These are phyloP conservation scores for Agriopis leucophaearia DNA, from an alignment of 2,888 invertebrate genomes.

Conservation along the genomic window DNA sequence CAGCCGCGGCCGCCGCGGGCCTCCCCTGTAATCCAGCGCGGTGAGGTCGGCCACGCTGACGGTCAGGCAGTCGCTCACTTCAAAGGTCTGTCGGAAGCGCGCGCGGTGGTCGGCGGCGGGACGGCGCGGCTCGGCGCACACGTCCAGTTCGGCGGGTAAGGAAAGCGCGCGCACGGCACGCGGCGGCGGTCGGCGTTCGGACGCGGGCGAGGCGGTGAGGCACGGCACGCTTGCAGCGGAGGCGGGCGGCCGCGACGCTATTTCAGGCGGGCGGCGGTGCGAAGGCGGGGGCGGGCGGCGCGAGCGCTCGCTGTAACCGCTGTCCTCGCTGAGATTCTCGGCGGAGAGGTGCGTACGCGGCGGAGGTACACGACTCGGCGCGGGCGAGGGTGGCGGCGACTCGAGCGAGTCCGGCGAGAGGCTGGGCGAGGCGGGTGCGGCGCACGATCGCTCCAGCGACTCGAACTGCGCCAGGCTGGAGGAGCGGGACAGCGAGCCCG, in stretches of 20 bases:
- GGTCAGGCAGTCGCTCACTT: slow-evolving; percentile 82
- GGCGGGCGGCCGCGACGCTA: slow-evolving; percentile 65
- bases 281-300: slow-evolving; percentile 72
- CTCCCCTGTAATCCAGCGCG: slow-evolving; percentile 84
- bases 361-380: slow-evolving; percentile 66
- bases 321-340: slow-evolving; percentile 93
- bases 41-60: slow-evolving; percentile 88
- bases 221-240: slow-evolving; percentile 78
- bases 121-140: slow-evolving; percentile 81
- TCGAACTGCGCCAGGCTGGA: slow-evolving; percentile 95
- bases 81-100: slow-evolving; percentile 79
- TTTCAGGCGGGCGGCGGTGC: slow-evolving; percentile 68
- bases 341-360: slow-evolving; percentile 87
- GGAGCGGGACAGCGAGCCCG: slow-evolving; percentile 90
- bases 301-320: slow-evolving; percentile 90
- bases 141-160: slow-evolving; percentile 89
- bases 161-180: slow-evolving; percentile 79
- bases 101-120: slow-evolving; percentile 67
- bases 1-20: slow-evolving; percentile 71
- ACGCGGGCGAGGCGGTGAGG: slow-evolving; percentile 67
- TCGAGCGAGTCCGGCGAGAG: slow-evolving; percentile 82
- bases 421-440: slow-evolving; percentile 77
- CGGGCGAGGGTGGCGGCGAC: slow-evolving; percentile 76
- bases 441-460: slow-evolving; percentile 89
- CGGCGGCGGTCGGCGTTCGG: slow-evolving; percentile 70